Base-by-base conservation (phyloP, 2,797 vertebrate genomes). In the Bradypodion ventrale region DNA sequence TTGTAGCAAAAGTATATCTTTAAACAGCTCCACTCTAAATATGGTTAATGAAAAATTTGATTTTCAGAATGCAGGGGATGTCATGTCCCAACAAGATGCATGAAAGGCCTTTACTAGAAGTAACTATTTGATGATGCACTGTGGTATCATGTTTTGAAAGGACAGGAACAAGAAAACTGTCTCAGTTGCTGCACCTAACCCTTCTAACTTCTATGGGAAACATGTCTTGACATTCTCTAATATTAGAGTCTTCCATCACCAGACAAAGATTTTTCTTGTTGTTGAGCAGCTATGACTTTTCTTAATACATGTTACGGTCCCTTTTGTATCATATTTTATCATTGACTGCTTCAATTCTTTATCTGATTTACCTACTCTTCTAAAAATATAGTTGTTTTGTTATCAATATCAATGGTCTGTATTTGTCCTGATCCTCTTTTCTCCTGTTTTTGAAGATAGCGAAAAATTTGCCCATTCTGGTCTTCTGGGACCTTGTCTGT, bases 61-160 rank as follows among this genome's bases (percentile, higher is more conserved):
- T 89, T 86, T 85, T 85, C 82, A 90, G 87, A 88, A 0, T 32
- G 59, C 69, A 42, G n/a, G n/a, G n/a, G n/a, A n/a, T n/a, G n/a
- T n/a, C n/a, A n/a, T n/a, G n/a, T n/a, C n/a, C n/a, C n/a, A n/a
- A n/a, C n/a, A n/a, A n/a, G n/a, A n/a, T n/a, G n/a, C n/a, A n/a
- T n/a, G n/a, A n/a, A n/a, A n/a, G n/a, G n/a, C n/a, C n/a, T n/a
- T n/a, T n/a, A n/a, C n/a, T n/a, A n/a, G n/a, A n/a, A n/a, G n/a
- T n/a, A n/a, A n/a, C n/a, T n/a, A n/a, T n/a, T n/a, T n/a, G n/a
- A n/a, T n/a, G n/a, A n/a, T n/a, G n/a, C n/a, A n/a, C n/a, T n/a
- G n/a, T n/a, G n/a, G n/a, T n/a, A n/a, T n/a, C n/a, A n/a, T n/a
- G n/a, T n/a, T n/a, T n/a, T n/a, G n/a, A n/a, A n/a, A n/a, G n/a